Evolutionary conservation across 2,888 invertebrate genomes (phyloP).

Genomic region (Cyrtodaria siliqua): DNA sequence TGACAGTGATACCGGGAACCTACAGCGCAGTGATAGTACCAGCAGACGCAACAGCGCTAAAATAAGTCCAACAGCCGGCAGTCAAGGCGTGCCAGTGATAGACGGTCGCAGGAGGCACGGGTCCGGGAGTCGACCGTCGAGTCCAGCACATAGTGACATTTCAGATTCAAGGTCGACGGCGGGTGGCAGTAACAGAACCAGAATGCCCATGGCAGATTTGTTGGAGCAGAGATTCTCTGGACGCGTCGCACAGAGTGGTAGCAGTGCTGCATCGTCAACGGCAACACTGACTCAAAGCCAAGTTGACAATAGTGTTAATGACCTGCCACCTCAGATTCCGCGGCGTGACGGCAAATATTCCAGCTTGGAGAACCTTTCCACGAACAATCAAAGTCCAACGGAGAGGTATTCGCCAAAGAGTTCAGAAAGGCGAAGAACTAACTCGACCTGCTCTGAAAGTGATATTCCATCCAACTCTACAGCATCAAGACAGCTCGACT

Average conservation of each 20-base stretch:
- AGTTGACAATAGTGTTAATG: constrained; percentile 57
- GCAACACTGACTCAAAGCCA: constrained; percentile 64
- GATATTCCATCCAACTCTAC: constrained; percentile 60
- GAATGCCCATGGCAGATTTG: constrained; percentile 75
- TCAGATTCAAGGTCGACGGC: constrained; percentile 59
- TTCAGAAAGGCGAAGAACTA: constrained; percentile 66
- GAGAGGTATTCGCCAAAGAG: constrained; percentile 68
- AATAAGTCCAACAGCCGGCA: constrained; percentile 63
- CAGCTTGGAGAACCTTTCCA: constrained; percentile 69
- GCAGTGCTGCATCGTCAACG: constrained; percentile 60
- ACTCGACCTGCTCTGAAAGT: constrained; percentile 73
- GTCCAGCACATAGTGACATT: constrained; percentile 73
- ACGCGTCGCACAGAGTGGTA: constrained; percentile 55
- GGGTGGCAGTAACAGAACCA: constrained; percentile 57
- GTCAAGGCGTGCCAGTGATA: constrained; percentile 73
- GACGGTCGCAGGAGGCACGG: constrained; percentile 77
- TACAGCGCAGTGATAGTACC: constrained; percentile 46
- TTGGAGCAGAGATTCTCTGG: constrained; percentile 73
- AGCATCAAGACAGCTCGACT: constrained; percentile 65
- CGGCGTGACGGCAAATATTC: constrained; percentile 54
- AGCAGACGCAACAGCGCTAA: constrained; percentile 54
- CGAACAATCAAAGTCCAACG: constrained; percentile 65
- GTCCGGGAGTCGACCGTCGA: constrained; percentile 78
- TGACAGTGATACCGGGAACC: constrained; percentile 63
- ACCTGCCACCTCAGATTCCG: constrained; percentile 64